Percentiles rank a stretch among this genome's conserved stretches.
Evolutionary conservation across 2,113 vertebrate species (phyloP).

Genomic region (Bufo bufo): DNA sequence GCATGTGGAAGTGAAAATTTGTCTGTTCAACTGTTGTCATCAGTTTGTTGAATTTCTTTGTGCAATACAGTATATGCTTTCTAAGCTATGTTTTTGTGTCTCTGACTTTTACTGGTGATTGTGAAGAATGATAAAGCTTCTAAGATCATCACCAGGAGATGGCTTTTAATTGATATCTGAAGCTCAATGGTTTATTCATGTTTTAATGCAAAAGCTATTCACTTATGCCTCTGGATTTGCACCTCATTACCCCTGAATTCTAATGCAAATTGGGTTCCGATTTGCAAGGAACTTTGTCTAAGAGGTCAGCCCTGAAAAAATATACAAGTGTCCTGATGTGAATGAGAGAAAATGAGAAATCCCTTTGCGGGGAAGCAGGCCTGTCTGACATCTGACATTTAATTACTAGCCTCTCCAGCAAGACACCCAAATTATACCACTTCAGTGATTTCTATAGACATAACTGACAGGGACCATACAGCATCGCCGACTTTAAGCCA

Average conservation of each 20-base stretch:
- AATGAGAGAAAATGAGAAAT: constrained; percentile 58
- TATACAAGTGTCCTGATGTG: constrained; percentile 57
- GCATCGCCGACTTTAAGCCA: constrained; percentile 42
- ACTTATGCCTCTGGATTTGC: constrained; percentile 48
- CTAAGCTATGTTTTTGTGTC: constrained; percentile 9
- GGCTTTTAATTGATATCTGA: constrained; percentile 51
- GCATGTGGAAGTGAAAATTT: constrained; percentile 53
- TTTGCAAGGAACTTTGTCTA: constrained; percentile 52
- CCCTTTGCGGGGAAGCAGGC: constrained; percentile 41
- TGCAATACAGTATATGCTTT: constrained; percentile 48
- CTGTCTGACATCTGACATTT: constrained; percentile 59
- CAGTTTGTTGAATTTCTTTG: constrained; percentile 19
- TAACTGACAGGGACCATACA: constrained; percentile 54
- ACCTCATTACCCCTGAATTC: constrained; percentile 54
- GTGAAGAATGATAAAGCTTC: not conserved
- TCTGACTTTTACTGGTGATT: constrained; percentile 15
- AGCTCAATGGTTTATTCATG: constrained; percentile 51
- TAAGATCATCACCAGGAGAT: constrained; percentile 26
- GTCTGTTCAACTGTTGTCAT: constrained; percentile 19
- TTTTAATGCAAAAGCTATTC: constrained; percentile 54
- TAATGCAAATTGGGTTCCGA: constrained; percentile 57
- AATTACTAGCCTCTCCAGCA: constrained; percentile 57
- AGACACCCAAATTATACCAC: constrained; percentile 59
- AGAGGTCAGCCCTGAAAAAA: constrained; percentile 54
- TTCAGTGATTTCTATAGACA: constrained; percentile 57